These are phyloP conservation scores for Agonum fuliginosum DNA, from an alignment of 2,888 invertebrate genomes.

Conservation along the genomic window DNA sequence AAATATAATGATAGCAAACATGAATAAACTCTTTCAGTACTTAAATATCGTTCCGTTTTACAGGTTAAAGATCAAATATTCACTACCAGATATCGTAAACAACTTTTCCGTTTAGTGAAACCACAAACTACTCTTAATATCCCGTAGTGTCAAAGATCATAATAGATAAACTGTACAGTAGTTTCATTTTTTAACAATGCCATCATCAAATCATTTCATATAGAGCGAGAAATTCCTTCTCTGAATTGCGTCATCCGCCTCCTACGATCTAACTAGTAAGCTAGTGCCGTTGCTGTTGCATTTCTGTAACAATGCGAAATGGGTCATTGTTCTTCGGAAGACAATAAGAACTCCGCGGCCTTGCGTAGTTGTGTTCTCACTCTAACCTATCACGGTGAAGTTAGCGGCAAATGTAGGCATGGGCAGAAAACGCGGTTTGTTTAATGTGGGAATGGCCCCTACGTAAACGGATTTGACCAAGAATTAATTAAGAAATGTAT, in stretches of 20 bases:
- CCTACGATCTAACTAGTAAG: neutral
- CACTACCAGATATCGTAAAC: slow-evolving; percentile 25
- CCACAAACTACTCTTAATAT: neutral
- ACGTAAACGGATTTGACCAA: slow-evolving; percentile 33
- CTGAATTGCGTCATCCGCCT: slow-evolving; percentile 5
- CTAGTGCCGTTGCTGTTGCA: slow-evolving; percentile 19
- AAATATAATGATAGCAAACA: neutral
- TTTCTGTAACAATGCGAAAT: slow-evolving; percentile 57
- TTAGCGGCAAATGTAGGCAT: neutral
- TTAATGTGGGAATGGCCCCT: slow-evolving; percentile 43
- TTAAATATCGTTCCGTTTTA: slow-evolving; percentile 20
- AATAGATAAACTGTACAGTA: slow-evolving; percentile 6
- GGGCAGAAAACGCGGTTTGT: neutral
- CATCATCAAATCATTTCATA: slow-evolving; percentile 1
- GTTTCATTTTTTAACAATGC: slow-evolving; percentile 19
- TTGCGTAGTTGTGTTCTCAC: slow-evolving; percentile 15
- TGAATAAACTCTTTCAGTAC: neutral
- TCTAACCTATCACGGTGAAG: neutral
- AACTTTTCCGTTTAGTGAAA: slow-evolving; percentile 28
- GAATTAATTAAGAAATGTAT: slow-evolving; percentile 33
- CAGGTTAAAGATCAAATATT: slow-evolving; percentile 31
- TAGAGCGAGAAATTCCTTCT: neutral
- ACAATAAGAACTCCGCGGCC: slow-evolving; percentile 34
- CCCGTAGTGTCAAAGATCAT: neutral
- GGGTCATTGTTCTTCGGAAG: slow-evolving; percentile 55